A percentile compares a stretch with the other conserved stretches of the same genome.
Conservation (phyloP, 1,140 invertebrate species). For the Brachionus paranguensis region DNA sequence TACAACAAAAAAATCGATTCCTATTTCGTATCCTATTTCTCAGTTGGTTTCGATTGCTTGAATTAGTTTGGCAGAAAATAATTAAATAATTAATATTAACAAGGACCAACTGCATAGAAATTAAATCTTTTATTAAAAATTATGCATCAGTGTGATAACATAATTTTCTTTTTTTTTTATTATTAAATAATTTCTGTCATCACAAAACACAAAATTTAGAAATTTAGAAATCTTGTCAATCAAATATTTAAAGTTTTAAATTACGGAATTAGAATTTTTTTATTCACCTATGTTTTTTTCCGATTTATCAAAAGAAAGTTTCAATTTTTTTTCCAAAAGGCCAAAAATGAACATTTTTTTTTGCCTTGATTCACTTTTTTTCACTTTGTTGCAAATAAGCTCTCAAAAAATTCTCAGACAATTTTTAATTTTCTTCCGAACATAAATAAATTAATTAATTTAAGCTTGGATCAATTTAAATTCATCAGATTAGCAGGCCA, state of each 20-base stretch:
- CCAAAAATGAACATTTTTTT: too few relatives aligned
- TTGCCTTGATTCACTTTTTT: too few relatives aligned
- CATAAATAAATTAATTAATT: too few relatives aligned
- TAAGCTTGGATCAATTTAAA: too few relatives aligned
- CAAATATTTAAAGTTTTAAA: background rate
- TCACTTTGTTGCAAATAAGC: too few relatives aligned
- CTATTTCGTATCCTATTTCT: background rate
- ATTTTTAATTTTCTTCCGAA: too few relatives aligned
- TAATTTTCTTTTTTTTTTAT: background rate
- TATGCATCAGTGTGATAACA: background rate
- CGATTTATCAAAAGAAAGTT: too few relatives aligned
- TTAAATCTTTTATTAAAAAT: background rate
- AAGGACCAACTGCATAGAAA: background rate
- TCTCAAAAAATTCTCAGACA: too few relatives aligned
- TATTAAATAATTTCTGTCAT: background rate
- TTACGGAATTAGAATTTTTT: background rate
- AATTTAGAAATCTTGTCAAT: background rate
- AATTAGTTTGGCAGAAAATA: background rate
- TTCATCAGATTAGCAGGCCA: too few relatives aligned
- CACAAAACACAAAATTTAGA: background rate
- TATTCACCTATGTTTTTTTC: background rate
- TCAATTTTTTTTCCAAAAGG: too few relatives aligned
- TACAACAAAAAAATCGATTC: background rate
- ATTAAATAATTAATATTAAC: background rate
- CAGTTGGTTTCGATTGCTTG: background rate